Evolutionary conservation across 2,888 invertebrate genomes (phyloP).

Genomic region (Oeneis ivallda): DNA sequence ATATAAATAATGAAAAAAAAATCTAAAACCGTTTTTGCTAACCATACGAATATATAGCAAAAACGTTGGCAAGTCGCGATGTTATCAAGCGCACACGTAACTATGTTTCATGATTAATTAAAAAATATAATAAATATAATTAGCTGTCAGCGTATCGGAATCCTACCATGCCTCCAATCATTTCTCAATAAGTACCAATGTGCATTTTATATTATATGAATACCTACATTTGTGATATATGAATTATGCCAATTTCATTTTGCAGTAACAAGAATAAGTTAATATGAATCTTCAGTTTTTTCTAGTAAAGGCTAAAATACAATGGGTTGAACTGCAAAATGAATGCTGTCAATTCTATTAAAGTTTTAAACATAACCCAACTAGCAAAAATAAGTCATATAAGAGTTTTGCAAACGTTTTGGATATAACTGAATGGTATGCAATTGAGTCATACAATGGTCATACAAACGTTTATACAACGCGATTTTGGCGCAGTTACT

Average conservation of each 20-base stretch:
- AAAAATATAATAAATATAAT: conserved; percentile 68
- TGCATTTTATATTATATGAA: conserved; percentile 19
- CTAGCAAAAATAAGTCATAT: no score
- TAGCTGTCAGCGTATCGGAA: conserved; percentile 48
- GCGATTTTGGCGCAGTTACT: no score
- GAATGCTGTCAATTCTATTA: conserved; percentile 12
- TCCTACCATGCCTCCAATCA: conserved; percentile 30
- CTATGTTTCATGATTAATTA: conserved; percentile 66
- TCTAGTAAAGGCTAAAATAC: not conserved
- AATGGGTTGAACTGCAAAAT: not conserved
- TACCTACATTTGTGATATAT: not conserved
- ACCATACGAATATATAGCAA: conserved; percentile 54
- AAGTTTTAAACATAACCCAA: conserved; percentile 24
- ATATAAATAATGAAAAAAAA: not conserved
- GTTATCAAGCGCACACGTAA: conserved; percentile 60
- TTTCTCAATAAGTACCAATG: conserved; percentile 27
- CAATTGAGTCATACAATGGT: no score
- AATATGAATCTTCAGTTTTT: not conserved
- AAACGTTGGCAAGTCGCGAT: conserved; percentile 63
- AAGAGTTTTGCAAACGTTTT: no score
- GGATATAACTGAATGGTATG: no score
- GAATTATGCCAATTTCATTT: conserved; percentile 10
- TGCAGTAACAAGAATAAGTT: not conserved
- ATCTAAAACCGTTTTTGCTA: conserved; percentile 40
- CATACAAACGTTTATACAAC: no score